Percentiles rank a stretch among this genome's conserved stretches.
Conservation (phyloP, 2,113 vertebrate genomes). For the Salminus brasiliensis region DNA sequence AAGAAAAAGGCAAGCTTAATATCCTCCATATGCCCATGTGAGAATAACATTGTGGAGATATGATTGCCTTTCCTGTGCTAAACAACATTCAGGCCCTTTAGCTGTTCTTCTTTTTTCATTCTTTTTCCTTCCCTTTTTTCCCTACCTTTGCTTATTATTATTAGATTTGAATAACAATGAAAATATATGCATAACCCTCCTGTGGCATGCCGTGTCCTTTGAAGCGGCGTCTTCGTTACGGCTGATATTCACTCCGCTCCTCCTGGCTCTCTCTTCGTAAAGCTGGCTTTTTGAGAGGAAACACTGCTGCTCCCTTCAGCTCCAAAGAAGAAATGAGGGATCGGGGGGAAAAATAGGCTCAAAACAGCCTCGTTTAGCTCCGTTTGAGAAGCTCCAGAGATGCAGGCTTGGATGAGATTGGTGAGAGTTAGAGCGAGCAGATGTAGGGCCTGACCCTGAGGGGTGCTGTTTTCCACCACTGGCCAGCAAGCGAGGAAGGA, state of each 20-base stretch:
- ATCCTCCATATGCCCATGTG: constrained; percentile 73
- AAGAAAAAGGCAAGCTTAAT: constrained; percentile 61
- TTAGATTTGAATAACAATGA: constrained; percentile 62
- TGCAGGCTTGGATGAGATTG: background rate
- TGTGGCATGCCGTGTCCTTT: constrained; percentile 63
- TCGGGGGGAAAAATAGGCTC: too few species aligned
- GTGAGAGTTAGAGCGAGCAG: background rate
- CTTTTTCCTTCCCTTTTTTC: constrained; percentile 45
- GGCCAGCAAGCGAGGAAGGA: too few species aligned
- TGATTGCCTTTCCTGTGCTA: constrained; percentile 46
- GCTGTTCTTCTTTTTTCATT: constrained; percentile 33
- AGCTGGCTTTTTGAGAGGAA: background rate
- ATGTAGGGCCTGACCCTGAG: background rate
- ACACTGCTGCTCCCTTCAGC: background rate
- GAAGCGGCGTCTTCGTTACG: constrained; percentile 65
- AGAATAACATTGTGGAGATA: constrained; percentile 50
- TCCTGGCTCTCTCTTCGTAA: background rate
- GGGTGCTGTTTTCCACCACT: too few species aligned
- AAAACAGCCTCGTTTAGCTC: background rate
- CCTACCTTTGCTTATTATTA: constrained; percentile 51
- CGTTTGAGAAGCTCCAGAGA: background rate
- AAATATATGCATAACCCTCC: constrained; percentile 68
- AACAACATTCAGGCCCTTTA: constrained; percentile 32
- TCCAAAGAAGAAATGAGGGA: background rate
- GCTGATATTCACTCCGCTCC: constrained; percentile 60